Evolutionary conservation across 2,888 invertebrate genomes (phyloP), one percentile per base, ranked within the genome.

Genomic region (Tetanocera ferruginea): DNA sequence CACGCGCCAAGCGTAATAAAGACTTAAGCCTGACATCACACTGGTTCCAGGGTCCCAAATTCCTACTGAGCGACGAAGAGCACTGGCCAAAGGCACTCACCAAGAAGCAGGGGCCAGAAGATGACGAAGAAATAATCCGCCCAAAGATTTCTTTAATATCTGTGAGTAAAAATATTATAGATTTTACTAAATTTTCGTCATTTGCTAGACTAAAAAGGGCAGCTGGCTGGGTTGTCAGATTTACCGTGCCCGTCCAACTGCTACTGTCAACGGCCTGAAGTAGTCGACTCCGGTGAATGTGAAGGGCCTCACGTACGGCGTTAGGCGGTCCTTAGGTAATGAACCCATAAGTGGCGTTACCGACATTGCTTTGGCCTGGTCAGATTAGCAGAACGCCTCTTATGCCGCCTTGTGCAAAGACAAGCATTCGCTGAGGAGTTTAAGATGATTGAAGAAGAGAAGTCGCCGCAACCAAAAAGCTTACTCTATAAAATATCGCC

Each of bases 171-270:
- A 14, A 60, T 4, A 9, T 62, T 17, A 66, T 78, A 11, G 52
- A 70, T 23, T 71, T 76, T 43, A 51, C 8, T 37, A 66, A 25
- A 28, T 71, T 78, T 37, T 76, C 76, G 23, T 76, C 71, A 4
- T 34, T 78, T 25, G 55, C 49, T 43, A 78, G 66, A 17, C 71
- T 78, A 0, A 43, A 49, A 23, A 67, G 73, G 37, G 57, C 52
- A 1, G 25, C 25, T 0, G 76, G 57, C 11, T 73, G 76, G 76
- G 52, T 72, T 1, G 5, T 71, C 4, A 43, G 66, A n/a, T 9
- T n/a, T 66, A n/a, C 9, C 1, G 60, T 60, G 6, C 25, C 28
- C 0, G 2, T 9, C 23, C 52, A 49, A 19, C 5, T 25, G 19
- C 4, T 8, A 5, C 4, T 51, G 5, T 23, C 31, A 31, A 31